Conservation (phyloP, 2,888 invertebrate genomes). For the Chydorus sphaericus region DNA sequence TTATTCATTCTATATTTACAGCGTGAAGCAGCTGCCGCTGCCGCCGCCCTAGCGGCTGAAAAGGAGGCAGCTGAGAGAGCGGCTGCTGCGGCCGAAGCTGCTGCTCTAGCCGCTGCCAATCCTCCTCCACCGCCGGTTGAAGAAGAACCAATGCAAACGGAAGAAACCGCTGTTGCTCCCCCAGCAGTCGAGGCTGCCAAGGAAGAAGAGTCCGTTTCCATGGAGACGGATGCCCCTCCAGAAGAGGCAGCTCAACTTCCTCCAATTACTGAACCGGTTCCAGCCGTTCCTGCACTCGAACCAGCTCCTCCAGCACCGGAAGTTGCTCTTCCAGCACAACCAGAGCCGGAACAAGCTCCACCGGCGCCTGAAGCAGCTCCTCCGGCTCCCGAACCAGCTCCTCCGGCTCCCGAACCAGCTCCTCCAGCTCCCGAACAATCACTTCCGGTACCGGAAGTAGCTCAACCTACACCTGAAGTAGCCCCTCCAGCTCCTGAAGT, state of each 20-base stretch:
- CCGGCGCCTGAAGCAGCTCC: not conserved
- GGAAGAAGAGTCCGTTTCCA: not conserved
- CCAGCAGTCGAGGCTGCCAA: not conserved
- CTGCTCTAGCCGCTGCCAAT: not conserved
- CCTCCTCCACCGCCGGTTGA: not conserved
- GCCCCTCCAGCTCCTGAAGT: not conserved
- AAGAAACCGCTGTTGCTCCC: not conserved
- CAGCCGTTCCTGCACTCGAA: not conserved
- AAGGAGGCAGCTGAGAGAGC: not conserved
- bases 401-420: not conserved
- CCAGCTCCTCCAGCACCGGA: not conserved
- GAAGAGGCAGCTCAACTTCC: not conserved
- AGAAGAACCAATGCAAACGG: not conserved
- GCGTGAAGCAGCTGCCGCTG: slow-evolving; percentile 4
- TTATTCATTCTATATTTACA: not conserved
- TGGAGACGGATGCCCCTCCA: not conserved
- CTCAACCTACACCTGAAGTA: not conserved
- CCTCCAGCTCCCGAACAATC: not conserved
- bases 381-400: not conserved
- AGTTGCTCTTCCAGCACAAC: not conserved
- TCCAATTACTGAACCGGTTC: not conserved
- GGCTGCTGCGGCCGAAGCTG: not conserved
- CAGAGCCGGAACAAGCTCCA: not conserved
- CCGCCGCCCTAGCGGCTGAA: not conserved
- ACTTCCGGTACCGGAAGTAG: too few species aligned